Conservation (phyloP, 1,140 invertebrate species). For the Macrotrachela quadricornifera region DNA sequence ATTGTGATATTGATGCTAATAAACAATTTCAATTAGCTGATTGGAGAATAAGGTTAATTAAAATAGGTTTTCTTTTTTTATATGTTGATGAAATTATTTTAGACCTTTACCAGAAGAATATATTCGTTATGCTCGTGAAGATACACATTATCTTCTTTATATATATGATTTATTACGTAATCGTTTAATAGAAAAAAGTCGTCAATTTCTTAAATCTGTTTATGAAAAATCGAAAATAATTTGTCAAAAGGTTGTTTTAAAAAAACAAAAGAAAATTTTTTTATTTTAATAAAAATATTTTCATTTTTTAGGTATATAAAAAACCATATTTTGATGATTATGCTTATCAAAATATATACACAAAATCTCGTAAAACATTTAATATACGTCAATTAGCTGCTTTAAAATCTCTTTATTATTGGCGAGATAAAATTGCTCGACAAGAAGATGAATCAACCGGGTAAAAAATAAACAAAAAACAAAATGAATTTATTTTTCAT, state of each 20-base stretch:
- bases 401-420: slow-evolving; percentile 54
- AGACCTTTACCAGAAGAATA: slow-evolving; percentile 63
- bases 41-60: slow-evolving; percentile 37
- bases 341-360: too few relatives aligned
- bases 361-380: too few relatives aligned
- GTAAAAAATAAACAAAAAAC: slow-evolving; percentile 14
- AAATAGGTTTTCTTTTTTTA: too few relatives aligned
- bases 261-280: too few relatives aligned
- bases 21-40: slow-evolving; percentile 82
- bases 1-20: slow-evolving; percentile 54
- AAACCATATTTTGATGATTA: too few relatives aligned
- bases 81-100: slow-evolving; percentile 33
- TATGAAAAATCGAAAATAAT: slow-evolving; percentile 47
- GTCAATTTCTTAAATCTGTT: slow-evolving; percentile 47
- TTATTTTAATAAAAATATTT: too few relatives aligned
- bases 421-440: slow-evolving; percentile 65
- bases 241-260: slow-evolving; percentile 40
- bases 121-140: slow-evolving; percentile 64
- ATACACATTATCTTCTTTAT: slow-evolving; percentile 84
- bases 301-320: not conserved
- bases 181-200: slow-evolving; percentile 47
- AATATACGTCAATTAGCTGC: slow-evolving; percentile 47
- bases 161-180: slow-evolving; percentile 62
- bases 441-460: slow-evolving; percentile 63
- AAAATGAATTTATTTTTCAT: too few relatives aligned